These are phyloP conservation scores for Yponomeuta cagnagella DNA, from an alignment of 2,888 invertebrate species.

Conservation along the genomic window DNA sequence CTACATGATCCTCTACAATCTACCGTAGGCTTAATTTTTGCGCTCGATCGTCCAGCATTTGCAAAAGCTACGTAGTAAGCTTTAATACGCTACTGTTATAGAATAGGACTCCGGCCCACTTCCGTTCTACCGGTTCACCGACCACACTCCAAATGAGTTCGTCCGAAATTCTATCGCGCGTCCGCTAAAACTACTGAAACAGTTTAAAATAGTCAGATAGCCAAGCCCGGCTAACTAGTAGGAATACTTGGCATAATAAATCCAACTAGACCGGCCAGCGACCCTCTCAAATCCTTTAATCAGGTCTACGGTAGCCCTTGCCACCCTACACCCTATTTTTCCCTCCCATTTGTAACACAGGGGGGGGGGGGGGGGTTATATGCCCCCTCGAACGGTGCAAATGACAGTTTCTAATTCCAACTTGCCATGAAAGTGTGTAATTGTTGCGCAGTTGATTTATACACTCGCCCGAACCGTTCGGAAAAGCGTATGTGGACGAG, in stretches of 20 bases:
- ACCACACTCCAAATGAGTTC: conserved; percentile 4
- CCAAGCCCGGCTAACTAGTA: conserved; percentile 58
- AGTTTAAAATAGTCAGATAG: conserved; percentile 26
- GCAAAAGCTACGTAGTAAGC: neutral
- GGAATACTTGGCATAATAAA: conserved; percentile 73
- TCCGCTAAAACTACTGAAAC: neutral
- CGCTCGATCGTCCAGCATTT: no score
- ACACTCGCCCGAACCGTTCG: conserved; percentile 63
- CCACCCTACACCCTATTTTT: conserved; percentile 63
- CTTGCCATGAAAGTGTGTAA: conserved; percentile 77
- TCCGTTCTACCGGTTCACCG: neutral
- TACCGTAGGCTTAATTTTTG: no score
- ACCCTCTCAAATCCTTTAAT: conserved; percentile 73
- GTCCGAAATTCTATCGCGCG: conserved; percentile 5
- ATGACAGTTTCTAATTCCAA: conserved; percentile 78
- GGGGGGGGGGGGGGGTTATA: conserved; percentile 23
- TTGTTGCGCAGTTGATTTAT: conserved; percentile 75
- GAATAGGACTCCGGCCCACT: neutral
- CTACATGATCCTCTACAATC: no score
- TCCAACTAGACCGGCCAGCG: conserved; percentile 71
- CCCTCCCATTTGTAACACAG: conserved; percentile 50
- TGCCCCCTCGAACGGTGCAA: conserved; percentile 71
- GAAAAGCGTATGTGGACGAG: conserved; percentile 45
- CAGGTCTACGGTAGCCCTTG: conserved; percentile 71
- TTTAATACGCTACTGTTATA: neutral